Base-by-base conservation (phyloP, 2,888 invertebrate species). In the Limnephilus marmoratus region DNA sequence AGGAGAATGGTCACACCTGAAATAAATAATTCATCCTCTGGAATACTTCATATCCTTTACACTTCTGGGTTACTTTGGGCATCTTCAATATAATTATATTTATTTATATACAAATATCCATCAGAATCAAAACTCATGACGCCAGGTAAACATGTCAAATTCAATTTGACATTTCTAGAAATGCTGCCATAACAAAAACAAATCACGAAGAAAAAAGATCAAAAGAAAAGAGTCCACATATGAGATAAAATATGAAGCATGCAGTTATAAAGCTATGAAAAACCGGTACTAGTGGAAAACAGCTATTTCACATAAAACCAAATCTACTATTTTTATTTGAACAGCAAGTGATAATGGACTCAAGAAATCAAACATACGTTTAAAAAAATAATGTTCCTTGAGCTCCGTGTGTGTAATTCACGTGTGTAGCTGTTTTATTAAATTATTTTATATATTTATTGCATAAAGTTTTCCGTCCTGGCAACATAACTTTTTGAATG, bases 11-110 rank as follows among this genome's bases (percentile, higher is more conserved):
- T 92, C 94, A 94, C 95, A 97, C 97, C 95, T 97, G 97, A 94
- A 97, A 97, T 41, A 97, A 95, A 94, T 96, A 97, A 95, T 97
- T 97, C 95, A 97, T 97, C 92, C 97, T 95, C 94, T 97, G 97
- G 94, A 97, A 97, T 41, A 96, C 96, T 94, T 97, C 97, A 94
- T 97, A 97, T 91, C 97, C 97, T 94, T 96, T 96, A 92, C 97
- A 97, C 95, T 96, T 96, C 94, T 96, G 97, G 94, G 95, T 82
- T 94, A 94, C 95, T 93, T 92, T 94, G 94, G 90, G 90, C 93
- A 93, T 93, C 18, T 34, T 34, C 3, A 15, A 53, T 68, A 24
- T 5, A 24, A 24, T 18, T 53, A 5, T 53, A 18, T 45, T 68
- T 5, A 7, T n/a, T 24, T n/a, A 68, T 24, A n/a, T 68, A 68